These are phyloP conservation scores for Luffia ferchaultella DNA, from an alignment of 2,888 invertebrate genomes.

Conservation along the genomic window DNA sequence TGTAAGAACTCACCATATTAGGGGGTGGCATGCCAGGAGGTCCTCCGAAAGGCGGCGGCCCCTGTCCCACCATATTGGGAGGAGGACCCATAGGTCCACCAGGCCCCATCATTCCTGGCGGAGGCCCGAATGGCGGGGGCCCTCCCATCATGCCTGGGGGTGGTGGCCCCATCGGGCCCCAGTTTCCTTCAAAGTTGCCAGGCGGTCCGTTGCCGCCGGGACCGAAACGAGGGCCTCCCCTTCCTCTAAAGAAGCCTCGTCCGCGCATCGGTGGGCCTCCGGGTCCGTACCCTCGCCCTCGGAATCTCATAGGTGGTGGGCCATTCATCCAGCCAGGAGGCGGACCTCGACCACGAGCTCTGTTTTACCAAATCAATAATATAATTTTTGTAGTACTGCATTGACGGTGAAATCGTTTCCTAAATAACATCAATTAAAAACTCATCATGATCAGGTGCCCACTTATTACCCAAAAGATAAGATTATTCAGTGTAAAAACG, in stretches of 20 bases:
- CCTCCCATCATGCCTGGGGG: slow-evolving; percentile 45
- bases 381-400: background rate
- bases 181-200: slow-evolving; percentile 65
- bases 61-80: slow-evolving; percentile 46
- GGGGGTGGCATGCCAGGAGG: slow-evolving; percentile 64
- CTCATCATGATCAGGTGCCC: too few relatives aligned
- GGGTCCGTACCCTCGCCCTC: slow-evolving; percentile 73
- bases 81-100: slow-evolving; percentile 31
- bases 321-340: slow-evolving; percentile 58
- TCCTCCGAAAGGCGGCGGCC: slow-evolving; percentile 52
- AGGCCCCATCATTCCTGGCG: slow-evolving; percentile 24
- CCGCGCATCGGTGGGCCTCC: slow-evolving; percentile 66
- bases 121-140: slow-evolving; percentile 18
- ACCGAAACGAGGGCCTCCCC: slow-evolving; percentile 56
- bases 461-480: too few relatives aligned
- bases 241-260: slow-evolving; percentile 57
- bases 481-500: too few relatives aligned
- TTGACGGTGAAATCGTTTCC: too few relatives aligned
- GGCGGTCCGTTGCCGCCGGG: slow-evolving; percentile 54
- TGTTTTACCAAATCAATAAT: slow-evolving; percentile 11
- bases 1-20: slow-evolving; percentile 64
- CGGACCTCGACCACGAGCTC: slow-evolving; percentile 40
- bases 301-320: slow-evolving; percentile 69
- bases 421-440: too few relatives aligned
- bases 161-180: slow-evolving; percentile 72